phyloP scores from a whole-genome alignment of 2,113 vertebrate species.

The Sarotherodon lohbergeri region DNA sequence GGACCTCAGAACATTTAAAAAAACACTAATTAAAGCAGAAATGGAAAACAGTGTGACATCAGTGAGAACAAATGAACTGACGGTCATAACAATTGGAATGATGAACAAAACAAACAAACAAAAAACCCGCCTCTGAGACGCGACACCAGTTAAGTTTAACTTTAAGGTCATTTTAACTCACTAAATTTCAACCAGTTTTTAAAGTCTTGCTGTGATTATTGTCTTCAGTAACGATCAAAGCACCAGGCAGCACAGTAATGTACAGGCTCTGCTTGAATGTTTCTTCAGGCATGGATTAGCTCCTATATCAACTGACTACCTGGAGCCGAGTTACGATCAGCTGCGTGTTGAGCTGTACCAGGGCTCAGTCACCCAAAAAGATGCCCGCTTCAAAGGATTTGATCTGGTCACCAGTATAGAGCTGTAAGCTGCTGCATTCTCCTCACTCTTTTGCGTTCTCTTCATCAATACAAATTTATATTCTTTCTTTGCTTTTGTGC shows the following conservation, averaged over 20 bases:
- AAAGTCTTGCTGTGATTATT: background rate
- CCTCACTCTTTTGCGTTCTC: background rate
- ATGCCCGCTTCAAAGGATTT: conserved; percentile 85
- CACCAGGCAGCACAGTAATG: background rate
- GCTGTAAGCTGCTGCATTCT: conserved; percentile 74
- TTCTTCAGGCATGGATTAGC: conserved; percentile 73
- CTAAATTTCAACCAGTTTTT: too few relatives aligned
- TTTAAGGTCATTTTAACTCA: background rate
- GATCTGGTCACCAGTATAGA: conserved; percentile 89
- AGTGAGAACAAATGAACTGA: background rate
- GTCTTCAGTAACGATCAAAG: background rate
- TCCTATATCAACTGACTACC: conserved; percentile 79
- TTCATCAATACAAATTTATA: background rate
- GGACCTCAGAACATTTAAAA: background rate
- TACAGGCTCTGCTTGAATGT: background rate
- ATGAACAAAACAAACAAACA: background rate
- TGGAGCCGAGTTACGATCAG: conserved; percentile 76
- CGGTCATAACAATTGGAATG: background rate
- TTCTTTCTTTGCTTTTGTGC: fast-evolving
- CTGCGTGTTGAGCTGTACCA: conserved; percentile 82
- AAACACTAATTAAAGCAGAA: background rate
- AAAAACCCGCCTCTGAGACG: fast-evolving
- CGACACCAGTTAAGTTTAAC: background rate
- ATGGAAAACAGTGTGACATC: background rate
- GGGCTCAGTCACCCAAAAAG: conserved; percentile 84